Conservation (phyloP, 2,797 vertebrate species). For the Halcyon chelicuti region DNA sequence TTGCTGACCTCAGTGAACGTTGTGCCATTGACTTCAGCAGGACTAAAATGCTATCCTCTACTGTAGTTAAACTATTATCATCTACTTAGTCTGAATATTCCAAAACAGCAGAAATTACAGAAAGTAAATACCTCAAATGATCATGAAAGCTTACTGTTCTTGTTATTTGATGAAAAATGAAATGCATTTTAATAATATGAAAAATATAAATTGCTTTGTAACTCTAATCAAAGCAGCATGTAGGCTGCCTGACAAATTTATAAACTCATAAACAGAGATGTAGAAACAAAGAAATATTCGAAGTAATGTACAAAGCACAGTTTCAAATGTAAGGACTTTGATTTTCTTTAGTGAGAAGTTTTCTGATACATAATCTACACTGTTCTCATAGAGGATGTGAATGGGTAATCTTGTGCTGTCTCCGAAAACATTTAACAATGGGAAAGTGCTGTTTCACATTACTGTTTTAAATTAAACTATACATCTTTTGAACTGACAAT, state of each 20-base stretch:
- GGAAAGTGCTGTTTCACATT: not conserved
- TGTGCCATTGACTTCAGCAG: not conserved
- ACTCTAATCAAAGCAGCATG: not conserved
- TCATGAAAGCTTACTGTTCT: not conserved
- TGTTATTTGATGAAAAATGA: not conserved
- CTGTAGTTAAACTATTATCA: not conserved
- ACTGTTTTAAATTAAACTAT: constrained; percentile 31
- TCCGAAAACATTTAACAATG: constrained; percentile 9
- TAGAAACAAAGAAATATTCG: not conserved
- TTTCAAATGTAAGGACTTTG: not conserved
- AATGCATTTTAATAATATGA: not conserved
- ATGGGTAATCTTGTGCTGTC: not conserved
- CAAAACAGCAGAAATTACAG: not conserved
- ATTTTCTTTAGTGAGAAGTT: not conserved
- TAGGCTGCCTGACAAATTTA: not conserved
- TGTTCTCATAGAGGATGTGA: not conserved
- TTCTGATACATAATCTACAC: not conserved
- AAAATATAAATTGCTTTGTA: not conserved
- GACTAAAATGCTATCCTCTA: not conserved
- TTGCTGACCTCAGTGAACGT: not conserved
- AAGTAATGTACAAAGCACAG: not conserved
- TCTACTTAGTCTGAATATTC: not conserved
- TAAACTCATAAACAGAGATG: not conserved
- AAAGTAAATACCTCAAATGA: not conserved
- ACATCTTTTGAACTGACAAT: not conserved